Evolutionary conservation across 2,113 vertebrate species (phyloP).

Genomic region (Mandrillus leucophaeus): DNA sequence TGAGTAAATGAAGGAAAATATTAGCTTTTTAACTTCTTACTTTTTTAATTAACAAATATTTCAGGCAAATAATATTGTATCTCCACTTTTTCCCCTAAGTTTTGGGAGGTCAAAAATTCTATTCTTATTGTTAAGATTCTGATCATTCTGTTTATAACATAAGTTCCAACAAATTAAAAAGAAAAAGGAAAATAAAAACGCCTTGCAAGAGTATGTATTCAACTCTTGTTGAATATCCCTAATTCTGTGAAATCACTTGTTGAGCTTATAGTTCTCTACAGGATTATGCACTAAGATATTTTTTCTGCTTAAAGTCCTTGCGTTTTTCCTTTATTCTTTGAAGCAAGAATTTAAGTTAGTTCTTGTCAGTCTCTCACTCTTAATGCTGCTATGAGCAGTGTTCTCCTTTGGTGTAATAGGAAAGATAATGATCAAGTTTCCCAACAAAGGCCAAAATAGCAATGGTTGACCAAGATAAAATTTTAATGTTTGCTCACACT

Average conservation of each 20-base stretch:
- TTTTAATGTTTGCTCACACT: constrained; percentile 34
- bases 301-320: constrained; percentile 5
- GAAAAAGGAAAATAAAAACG: not conserved
- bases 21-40: not conserved
- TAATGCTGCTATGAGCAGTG: not conserved
- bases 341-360: constrained; percentile 22
- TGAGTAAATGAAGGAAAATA: not conserved
- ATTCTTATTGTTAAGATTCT: not conserved
- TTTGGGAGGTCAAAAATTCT: not conserved
- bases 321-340: constrained; percentile 26
- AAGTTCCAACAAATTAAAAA: not conserved
- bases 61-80: not conserved
- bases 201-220: not conserved
- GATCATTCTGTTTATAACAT: not conserved
- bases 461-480: constrained; percentile 19
- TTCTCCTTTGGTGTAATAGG: not conserved
- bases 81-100: not conserved
- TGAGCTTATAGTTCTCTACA: not conserved
- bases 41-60: not conserved
- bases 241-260: not conserved
- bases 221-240: not conserved
- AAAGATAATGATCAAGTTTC: constrained; percentile 36
- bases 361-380: not conserved
- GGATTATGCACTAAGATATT: not conserved
- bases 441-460: constrained; percentile 47